Conservation (phyloP, 1,140 invertebrate species). For the Schlechtendalia chinensis region DNA sequence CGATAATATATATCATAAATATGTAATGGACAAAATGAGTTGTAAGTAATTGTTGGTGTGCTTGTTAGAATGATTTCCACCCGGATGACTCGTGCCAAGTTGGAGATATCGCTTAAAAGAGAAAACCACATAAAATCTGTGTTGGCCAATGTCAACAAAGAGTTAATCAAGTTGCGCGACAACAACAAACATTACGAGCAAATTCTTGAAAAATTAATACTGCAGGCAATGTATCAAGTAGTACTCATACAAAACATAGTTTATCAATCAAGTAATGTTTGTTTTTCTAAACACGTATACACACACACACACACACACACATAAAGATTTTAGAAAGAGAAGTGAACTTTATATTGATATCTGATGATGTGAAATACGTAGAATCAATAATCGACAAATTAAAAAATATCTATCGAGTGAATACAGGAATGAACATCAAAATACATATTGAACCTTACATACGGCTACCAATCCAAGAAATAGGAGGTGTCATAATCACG, state of each 20-base stretch:
- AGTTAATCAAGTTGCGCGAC: neutral
- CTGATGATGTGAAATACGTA: neutral
- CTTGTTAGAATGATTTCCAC: constrained; percentile 21
- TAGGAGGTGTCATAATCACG: neutral
- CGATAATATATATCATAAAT: no score
- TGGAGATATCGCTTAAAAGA: constrained; percentile 17
- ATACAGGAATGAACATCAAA: neutral
- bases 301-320: neutral
- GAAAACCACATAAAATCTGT: constrained; percentile 14
- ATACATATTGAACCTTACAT: constrained; percentile 18
- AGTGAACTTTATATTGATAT: neutral
- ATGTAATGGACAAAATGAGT: no score
- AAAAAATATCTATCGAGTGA: neutral
- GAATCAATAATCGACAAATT: neutral
- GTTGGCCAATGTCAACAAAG: constrained; percentile 4
- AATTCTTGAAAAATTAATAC: constrained; percentile 12
- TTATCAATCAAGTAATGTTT: neutral
- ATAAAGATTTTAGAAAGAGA: constrained; percentile 6
- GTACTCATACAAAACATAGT: neutral
- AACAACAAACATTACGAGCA: neutral
- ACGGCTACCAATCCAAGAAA: neutral
- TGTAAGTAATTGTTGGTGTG: neutral
- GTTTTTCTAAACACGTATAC: neutral
- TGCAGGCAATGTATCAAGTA: constrained; percentile 43
- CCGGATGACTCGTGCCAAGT: neutral